These are phyloP conservation scores for Leptopilina boulardi DNA, from an alignment of 1,140 invertebrate genomes.

Conservation along the genomic window DNA sequence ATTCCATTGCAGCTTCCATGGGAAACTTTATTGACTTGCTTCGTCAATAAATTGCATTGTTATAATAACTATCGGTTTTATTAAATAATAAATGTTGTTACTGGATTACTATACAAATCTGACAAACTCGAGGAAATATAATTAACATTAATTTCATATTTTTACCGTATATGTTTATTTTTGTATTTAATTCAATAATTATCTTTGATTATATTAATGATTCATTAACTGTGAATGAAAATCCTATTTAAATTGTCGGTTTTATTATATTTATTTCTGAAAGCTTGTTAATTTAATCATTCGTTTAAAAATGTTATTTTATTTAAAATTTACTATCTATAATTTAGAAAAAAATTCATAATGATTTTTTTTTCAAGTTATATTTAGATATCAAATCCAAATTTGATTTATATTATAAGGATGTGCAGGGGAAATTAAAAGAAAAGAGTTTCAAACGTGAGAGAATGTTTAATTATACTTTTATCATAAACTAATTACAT, in stretches of 20 bases:
- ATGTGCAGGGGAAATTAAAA: background rate
- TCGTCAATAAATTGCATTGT: conserved; percentile 28
- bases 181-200: too few species aligned
- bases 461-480: conserved; percentile 25
- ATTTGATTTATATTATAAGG: background rate
- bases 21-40: conserved; percentile 26
- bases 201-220: too few species aligned
- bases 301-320: too few species aligned
- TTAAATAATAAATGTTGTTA: background rate
- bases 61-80: conserved; percentile 30
- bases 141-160: background rate
- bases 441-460: conserved; percentile 18
- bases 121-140: background rate
- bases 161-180: too few species aligned
- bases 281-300: too few species aligned
- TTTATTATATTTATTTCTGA: too few species aligned
- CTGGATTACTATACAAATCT: background rate
- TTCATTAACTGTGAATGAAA: too few species aligned
- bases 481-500: conserved; percentile 30
- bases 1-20: conserved; percentile 15
- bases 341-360: too few species aligned
- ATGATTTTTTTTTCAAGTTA: too few species aligned
- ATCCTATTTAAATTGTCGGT: too few species aligned
- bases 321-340: too few species aligned
- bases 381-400: too few species aligned